These are phyloP conservation scores for Salvator merianae DNA, from an alignment of 2,113 vertebrate genomes.

Conservation along the genomic window DNA sequence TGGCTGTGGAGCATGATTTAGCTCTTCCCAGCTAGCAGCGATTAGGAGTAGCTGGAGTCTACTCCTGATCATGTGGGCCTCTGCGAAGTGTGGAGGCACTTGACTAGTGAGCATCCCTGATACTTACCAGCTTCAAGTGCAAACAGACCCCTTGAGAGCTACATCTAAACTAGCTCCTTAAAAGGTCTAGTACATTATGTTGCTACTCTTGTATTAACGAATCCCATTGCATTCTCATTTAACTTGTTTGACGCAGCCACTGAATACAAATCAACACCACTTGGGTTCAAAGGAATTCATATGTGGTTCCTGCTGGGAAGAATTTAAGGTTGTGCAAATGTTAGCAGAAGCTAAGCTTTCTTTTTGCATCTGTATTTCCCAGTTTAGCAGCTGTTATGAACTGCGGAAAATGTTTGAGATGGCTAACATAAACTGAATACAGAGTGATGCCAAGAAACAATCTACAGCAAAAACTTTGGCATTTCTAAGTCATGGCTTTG, in stretches of 20 bases:
- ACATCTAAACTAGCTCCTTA: no score
- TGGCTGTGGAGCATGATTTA: no score
- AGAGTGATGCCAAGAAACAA: background rate
- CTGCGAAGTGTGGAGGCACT: no score
- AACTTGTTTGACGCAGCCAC: background rate
- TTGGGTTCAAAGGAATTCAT: background rate
- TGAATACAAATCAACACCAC: background rate
- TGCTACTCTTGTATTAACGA: background rate
- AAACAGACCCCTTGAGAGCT: no score
- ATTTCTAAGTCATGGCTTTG: background rate
- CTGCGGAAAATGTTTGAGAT: slow-evolving; percentile 1
- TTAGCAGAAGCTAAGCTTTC: background rate
- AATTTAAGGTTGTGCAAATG: background rate
- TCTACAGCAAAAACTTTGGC: accelerated
- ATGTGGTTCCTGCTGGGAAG: background rate
- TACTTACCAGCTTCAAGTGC: no score
- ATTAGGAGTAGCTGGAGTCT: no score
- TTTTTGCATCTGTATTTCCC: background rate
- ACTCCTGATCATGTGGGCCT: no score
- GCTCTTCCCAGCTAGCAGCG: no score
- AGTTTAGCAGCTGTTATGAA: background rate
- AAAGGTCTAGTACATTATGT: background rate
- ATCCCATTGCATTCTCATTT: background rate
- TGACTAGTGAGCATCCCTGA: no score
- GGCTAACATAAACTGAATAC: background rate